These are phyloP conservation scores for Acyrthosiphon pisum DNA, from an alignment of 1,140 invertebrate species.

Conservation along the genomic window DNA sequence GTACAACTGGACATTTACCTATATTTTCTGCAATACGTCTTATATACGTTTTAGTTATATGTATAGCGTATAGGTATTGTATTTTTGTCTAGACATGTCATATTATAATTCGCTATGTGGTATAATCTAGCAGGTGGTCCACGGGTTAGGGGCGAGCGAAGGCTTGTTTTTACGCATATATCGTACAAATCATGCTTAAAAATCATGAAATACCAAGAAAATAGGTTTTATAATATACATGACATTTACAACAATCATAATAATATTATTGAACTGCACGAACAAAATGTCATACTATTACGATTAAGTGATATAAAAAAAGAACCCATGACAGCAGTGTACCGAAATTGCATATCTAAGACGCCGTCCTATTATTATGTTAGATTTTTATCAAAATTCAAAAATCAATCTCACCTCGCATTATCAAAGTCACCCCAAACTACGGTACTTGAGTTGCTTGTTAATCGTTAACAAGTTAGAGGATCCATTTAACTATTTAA, in stretches of 20 bases:
- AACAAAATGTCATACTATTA: background rate
- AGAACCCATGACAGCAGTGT: background rate
- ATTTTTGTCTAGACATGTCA: background rate
- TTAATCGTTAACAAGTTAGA: too few relatives aligned
- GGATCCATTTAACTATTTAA: too few relatives aligned
- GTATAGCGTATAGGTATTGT: too few relatives aligned
- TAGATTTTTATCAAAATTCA: too few relatives aligned
- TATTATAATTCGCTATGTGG: background rate
- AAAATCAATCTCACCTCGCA: too few relatives aligned
- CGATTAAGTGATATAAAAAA: background rate
- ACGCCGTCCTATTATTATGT: background rate
- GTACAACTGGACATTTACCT: background rate
- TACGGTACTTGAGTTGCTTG: too few relatives aligned
- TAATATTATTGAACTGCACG: background rate
- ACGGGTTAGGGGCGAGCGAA: background rate
- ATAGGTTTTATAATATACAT: background rate
- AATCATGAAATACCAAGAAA: background rate
- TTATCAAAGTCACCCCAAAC: too few relatives aligned
- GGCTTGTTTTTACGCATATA: background rate
- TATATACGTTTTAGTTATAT: background rate
- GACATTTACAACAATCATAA: background rate
- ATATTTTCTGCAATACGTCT: background rate
- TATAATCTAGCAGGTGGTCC: background rate
- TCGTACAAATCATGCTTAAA: background rate
- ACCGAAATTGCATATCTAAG: background rate